These are phyloP conservation scores for Oxyscelio sp. DNA, from an alignment of 2,888 invertebrate genomes.

Conservation along the genomic window DNA sequence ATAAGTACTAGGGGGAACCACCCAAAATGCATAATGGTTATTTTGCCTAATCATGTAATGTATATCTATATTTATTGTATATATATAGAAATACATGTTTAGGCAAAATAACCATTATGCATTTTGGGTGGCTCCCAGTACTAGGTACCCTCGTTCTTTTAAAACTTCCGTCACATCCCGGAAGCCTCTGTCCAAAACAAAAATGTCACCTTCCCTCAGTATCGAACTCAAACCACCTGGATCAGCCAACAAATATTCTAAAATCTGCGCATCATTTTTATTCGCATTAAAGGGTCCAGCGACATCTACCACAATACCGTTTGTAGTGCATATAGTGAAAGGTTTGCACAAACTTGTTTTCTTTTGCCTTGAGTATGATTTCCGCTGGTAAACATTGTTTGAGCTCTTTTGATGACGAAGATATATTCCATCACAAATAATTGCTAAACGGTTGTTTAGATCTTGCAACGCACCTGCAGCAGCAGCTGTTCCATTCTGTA, in stretches of 20 bases:
- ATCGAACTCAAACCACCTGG: conserved; percentile 19
- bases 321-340: not conserved
- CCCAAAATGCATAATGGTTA: no score
- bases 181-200: conserved; percentile 72
- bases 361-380: conserved; percentile 10
- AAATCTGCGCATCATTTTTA: conserved; percentile 72
- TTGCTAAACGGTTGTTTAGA: not conserved
- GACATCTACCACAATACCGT: conserved; percentile 53
- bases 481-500: no score
- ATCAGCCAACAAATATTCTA: conserved; percentile 56
- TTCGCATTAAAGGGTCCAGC: conserved; percentile 46
- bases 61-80: no score
- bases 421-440: conserved; percentile 36
- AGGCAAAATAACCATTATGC: no score
- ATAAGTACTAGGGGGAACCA: no score
- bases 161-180: conserved; percentile 29
- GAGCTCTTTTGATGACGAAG: conserved; percentile 55
- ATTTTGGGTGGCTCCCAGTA: no score
- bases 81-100: no score
- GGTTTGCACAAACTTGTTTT: conserved; percentile 7
- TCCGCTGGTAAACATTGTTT: not conserved
- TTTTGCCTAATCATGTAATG: no score
- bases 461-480: no score
- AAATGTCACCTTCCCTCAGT: conserved; percentile 70
- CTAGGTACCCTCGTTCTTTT: conserved; percentile 50